phyloP scores from a whole-genome alignment of 2,888 invertebrate species.

The Steinernema hermaphroditum region DNA sequence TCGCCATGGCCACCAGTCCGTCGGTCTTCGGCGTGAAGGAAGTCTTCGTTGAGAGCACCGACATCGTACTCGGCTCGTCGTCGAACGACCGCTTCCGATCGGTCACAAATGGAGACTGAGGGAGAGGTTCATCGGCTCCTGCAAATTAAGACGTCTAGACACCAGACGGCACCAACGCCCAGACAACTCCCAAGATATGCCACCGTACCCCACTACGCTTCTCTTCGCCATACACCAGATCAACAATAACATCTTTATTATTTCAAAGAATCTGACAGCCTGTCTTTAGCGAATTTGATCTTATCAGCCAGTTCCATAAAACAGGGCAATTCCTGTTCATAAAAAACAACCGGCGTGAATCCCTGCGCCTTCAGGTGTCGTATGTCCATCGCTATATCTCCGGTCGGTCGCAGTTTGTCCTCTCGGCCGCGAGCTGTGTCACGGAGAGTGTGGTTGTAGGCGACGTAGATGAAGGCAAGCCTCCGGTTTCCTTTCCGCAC shows the following conservation, averaged over 20 bases:
- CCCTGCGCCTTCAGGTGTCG: background rate
- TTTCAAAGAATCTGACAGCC: background rate
- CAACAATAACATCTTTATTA: no score
- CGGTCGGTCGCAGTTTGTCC: background rate
- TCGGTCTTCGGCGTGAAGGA: background rate
- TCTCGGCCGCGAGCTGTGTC: background rate
- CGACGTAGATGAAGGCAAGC: background rate
- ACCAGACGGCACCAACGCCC: no score
- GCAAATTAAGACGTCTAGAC: no score
- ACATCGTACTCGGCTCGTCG: no score
- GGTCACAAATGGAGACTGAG: no score
- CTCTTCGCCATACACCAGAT: no score
- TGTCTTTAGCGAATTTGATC: background rate
- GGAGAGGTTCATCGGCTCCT: no score
- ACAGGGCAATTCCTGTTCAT: background rate
- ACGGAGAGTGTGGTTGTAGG: background rate
- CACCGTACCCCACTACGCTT: no score
- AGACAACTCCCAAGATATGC: no score
- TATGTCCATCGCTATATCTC: background rate
- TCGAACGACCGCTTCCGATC: no score
- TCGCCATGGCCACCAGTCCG: conserved; percentile 15
- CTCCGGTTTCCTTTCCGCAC: background rate
- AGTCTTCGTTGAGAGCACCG: background rate
- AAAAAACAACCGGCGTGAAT: background rate
- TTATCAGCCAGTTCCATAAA: background rate